Evolutionary conservation across 2,888 invertebrate genomes (phyloP), one percentile per base, ranked within the genome.

Genomic region (Acrobasis suavella): DNA sequence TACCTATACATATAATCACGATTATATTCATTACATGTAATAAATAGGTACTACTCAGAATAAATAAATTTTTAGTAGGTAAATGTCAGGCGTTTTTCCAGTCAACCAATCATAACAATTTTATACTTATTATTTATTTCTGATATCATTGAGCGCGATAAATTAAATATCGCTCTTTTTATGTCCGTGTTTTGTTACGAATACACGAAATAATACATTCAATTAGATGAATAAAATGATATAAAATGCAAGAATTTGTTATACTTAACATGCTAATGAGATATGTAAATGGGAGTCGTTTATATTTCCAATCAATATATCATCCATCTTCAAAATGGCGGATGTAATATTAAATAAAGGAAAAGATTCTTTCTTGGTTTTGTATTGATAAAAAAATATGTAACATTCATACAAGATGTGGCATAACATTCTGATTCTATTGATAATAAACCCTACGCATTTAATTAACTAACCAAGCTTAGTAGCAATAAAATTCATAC

Each of bases 221-320:
- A 46, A 3, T 46, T 46, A 46, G 12, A 46, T 5, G n/a, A 46
- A 46, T 46, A n/a, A 46, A 46, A 42, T 42, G 3, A 42, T 10
- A 32, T 42, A 42, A 42, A 46, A 58, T 58, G 22, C 58, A 32
- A 49, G 46, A 58, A 58, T 58, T 46, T 58, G 58, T 22, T 58
- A 58, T 32, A 58, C 46, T 58, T 58, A 58, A 49, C 22, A 58
- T 58, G 58, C 46, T 46, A 58, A 58, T 49, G 17, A 58, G 39
- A 46, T 58, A 49, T 58, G 49, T 58, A 32, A 58, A 58, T 49
- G 14, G 8, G 14, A 46, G 22, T 46, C 42, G 49, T 58, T 58
- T 46, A 14, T 42, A 58, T 38, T 15, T 56, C 39, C 6, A 46
- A 14, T 46, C 46, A 46, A 46, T 46, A 50, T 50, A 50, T 16